Base-by-base conservation (phyloP, 2,113 vertebrate genomes). In the Taxidea taxus region DNA sequence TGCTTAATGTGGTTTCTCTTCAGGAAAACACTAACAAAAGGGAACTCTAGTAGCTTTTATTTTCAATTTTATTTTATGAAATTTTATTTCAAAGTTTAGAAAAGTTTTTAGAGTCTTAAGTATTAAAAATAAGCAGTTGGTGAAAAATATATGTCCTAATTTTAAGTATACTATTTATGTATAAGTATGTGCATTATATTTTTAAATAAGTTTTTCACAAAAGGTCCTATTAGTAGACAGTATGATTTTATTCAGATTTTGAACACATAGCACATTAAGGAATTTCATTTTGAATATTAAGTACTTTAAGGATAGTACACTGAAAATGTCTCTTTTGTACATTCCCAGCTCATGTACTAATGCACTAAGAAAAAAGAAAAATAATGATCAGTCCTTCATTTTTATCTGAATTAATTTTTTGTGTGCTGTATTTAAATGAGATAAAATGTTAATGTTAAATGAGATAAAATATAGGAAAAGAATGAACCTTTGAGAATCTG, bases 241-340 rank as follows among this genome's bases (percentile, higher is more conserved):
- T 92, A 42, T 78, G 47, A 31, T 49, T 97, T 95, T 96, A 44
- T 25, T 34, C 21, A 74, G 8, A 78, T 51, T 87, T 96, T 93
- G 44, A 54, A 95, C 90, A 39, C 56, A 64, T 47, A 31, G 9
- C 3, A 49, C 21, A 51, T 86, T 51, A 60, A 37, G 27, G 3
- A 1, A 47, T 66, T 94, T 95, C 56, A 78, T 62, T 58, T 90
- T 74, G 27, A 78, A 78, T 66, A 70, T 27, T 54, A 77, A 39
- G 1, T 58, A 47, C 8, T 90, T 87, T 78, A 84, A 78, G n/a
- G 34, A 37, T 39, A 93, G 27, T n/a, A 49, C 20, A 81, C 68
- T 42, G 29, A 75, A 92, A 10, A 85, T 49, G 3, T 83, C 7
- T 77, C 37, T 92, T 80, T 74, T 58, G 34, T 27, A 90, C 1